Base-by-base conservation (phyloP, 64 coral and sea anemone genomes). In the Porites lutea region DNA sequence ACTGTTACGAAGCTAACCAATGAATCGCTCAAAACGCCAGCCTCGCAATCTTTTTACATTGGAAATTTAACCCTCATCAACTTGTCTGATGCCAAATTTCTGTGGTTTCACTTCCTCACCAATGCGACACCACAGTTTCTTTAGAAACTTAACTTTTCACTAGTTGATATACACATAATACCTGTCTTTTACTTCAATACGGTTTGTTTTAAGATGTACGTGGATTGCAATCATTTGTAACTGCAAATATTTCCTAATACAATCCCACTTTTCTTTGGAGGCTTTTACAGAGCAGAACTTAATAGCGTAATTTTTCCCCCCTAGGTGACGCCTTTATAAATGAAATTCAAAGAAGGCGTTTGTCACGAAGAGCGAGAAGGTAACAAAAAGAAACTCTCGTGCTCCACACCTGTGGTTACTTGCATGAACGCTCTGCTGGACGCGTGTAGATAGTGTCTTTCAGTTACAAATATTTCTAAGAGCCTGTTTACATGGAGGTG, bases 391-490 rank as follows among this genome's bases (percentile, higher is more conserved):
- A 16, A 68, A 68, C 65, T 68, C 13, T 19, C 13, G 15, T 16
- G 65, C 8, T 68, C 65, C 2, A 16, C 65, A 68, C 65, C 65
- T 13, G 65, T 68, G 65, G 65, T 68, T 68, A 68, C 65, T 68
- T 68, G 65, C 65, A 68, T 68, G 13, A 68, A 68, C 65, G 65
- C 65, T 68, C 65, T 68, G 65, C 65, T 68, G 65, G n/a, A 68
- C 65, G 65, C 65, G 15, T 68, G 65, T 8, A 68, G 4, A 68
- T 68, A 68, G 65, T 16, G n/a, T 68, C 8, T 13, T 68, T 68
- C 3, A 68, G 13, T 68, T 68, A 16, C 2, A 68, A 68, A 68
- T 68, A 68, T 68, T 68, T 68, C 65, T 37, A 37, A 37, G 27
- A 37, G 27, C 27, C 27, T 37, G 27, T 37, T 37, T 37, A 37